Base-by-base conservation (phyloP, 2,888 invertebrate genomes). In the Chloromyia formosa region DNA sequence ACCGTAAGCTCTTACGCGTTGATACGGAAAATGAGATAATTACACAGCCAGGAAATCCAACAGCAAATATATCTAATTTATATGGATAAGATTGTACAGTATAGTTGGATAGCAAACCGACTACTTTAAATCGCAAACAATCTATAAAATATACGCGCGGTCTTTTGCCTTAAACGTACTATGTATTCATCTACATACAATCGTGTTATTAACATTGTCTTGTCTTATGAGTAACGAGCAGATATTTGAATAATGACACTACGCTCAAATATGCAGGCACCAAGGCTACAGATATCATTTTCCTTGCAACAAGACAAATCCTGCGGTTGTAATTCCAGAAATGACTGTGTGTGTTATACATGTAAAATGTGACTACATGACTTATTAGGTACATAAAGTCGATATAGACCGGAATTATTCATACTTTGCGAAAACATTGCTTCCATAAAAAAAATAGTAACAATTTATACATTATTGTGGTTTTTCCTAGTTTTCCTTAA, bases 241-340 rank as follows among this genome's bases (percentile, higher is more conserved):
- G 16, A 62, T 62, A 62, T 62, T 62, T 62, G 62, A 40, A 3
- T 62, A 62, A 40, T 62, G 62, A 62, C 16, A 10, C n/a, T 16
- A 62, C 62, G 35, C 35, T 62, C 14, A 42, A 16, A n/a, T 18
- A 62, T 62, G 27, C 35, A 62, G 9, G 27, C 7, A 35, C 27
- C 27, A 35, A 35, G 7, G 27, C 27, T 4, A 35, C 27, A 35
- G 27, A 35, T 35, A 35, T 35, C 20, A 56, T 56, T 56, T 49
- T n/a, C 49, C 49, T 49, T 49, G 5, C 14, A 3, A 35, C 27
- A 35, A 49, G 49, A n/a, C 14, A 49, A 49, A 49, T 49, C 49
- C 49, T 49, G 49, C 16, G 49, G 49, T 49, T 49, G 49, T n/a
- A n/a, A 49, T 49, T 49, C 49, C 16, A n/a, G 16, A 49, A 49